These are phyloP conservation scores for Haemorhous mexicanus DNA, from an alignment of 2,113 vertebrate genomes.

Conservation along the genomic window DNA sequence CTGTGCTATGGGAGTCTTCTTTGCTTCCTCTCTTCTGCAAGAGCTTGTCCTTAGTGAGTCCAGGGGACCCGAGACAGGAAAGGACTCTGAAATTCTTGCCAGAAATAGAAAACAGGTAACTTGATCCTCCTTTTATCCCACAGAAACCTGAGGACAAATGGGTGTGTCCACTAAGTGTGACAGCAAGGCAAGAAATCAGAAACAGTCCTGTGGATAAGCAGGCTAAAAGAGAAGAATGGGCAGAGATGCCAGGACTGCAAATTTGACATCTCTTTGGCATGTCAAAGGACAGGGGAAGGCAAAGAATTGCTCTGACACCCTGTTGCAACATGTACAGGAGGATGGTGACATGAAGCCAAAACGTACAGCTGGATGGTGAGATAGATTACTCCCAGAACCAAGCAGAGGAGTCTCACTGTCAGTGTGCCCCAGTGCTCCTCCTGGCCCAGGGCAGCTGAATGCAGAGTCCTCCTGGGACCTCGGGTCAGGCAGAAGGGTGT, in stretches of 20 bases:
- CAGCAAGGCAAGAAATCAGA: neutral
- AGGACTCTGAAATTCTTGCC: neutral
- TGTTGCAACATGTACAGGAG: neutral
- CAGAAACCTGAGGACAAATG: neutral
- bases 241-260: neutral
- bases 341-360: no score
- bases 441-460: neutral
- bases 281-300: neutral
- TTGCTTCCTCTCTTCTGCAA: neutral
- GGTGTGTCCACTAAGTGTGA: neutral
- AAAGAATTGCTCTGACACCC: neutral
- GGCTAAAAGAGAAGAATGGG: neutral
- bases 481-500: neutral
- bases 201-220: neutral
- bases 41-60: neutral
- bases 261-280: neutral
- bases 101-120: conserved; percentile 5
- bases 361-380: neutral
- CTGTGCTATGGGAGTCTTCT: neutral
- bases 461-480: neutral
- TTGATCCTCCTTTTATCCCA: neutral
- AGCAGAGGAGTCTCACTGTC: neutral
- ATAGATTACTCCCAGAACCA: neutral
- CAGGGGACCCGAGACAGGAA: neutral
- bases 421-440: neutral